phyloP scores from a whole-genome alignment of 2,888 invertebrate genomes.

The Holacanthella duospinosa region DNA sequence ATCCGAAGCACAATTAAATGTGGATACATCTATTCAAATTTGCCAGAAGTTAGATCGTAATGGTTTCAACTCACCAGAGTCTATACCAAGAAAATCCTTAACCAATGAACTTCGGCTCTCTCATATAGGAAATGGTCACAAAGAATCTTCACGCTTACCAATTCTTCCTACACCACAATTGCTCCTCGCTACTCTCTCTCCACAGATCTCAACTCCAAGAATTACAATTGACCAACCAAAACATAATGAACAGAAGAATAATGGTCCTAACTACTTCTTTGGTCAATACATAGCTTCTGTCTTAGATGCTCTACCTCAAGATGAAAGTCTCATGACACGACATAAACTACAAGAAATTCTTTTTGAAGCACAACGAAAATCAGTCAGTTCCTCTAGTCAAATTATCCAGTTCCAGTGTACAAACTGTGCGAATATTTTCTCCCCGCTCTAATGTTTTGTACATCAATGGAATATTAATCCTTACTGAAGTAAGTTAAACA shows the following conservation, averaged over 20 bases:
- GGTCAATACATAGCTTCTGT: neutral
- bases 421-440: neutral
- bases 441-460: neutral
- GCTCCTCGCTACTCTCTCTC: neutral
- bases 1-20: no score
- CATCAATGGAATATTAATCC: no score
- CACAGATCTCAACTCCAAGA: no score
- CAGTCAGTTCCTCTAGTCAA: neutral
- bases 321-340: neutral
- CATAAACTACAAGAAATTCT: conserved; percentile 1
- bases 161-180: neutral
- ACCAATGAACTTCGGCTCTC: neutral
- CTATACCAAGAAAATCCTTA: no score
- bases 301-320: neutral
- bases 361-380: neutral
- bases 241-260: no score
- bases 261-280: neutral
- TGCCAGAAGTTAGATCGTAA: no score
- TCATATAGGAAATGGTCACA: no score
- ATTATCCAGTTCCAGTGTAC: conserved; percentile 1
- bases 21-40: no score
- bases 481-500: no score
- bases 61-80: no score
- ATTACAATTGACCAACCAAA: no score
- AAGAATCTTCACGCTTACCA: no score